Percentiles rank a stretch among this genome's conserved stretches.
Evolutionary conservation across 2,888 invertebrate genomes (phyloP).

Genomic region (Dicyrtomina minuta): DNA sequence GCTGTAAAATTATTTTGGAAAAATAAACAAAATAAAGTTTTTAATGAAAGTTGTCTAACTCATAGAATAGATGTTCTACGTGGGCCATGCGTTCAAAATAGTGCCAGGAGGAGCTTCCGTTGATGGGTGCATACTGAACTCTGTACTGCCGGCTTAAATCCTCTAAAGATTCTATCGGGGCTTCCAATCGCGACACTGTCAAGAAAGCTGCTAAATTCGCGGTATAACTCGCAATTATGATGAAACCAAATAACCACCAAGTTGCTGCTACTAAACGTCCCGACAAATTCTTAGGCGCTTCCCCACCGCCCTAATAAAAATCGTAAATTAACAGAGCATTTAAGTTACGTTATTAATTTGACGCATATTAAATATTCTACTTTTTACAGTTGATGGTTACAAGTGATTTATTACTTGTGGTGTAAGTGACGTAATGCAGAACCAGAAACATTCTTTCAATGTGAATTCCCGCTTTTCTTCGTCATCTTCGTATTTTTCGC

Average conservation of each 20-base stretch:
- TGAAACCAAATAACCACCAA: conserved; percentile 99
- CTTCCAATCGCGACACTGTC: conserved; percentile 84
- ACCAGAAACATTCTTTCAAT: conserved; percentile 95
- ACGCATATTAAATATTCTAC: no score
- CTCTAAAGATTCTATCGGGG: conserved; percentile 88
- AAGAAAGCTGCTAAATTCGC: conserved; percentile 97
- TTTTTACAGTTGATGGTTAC: no score
- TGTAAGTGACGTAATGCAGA: conserved; percentile 97
- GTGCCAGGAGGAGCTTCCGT: conserved; percentile 83
- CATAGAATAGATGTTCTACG: conserved; percentile 91
- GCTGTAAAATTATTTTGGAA: no score
- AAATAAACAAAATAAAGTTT: no score
- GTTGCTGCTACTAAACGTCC: conserved; percentile 94
- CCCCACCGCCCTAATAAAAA: conserved; percentile 89
- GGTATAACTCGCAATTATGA: conserved; percentile 97
- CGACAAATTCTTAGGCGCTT: conserved; percentile 93
- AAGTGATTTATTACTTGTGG: conserved; percentile 69
- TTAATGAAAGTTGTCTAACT: conserved; percentile 65
- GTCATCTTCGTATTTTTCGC: conserved; percentile 87
- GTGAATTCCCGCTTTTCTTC: conserved; percentile 93
- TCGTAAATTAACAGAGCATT: no score
- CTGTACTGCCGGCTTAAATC: conserved; percentile 95
- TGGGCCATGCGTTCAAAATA: conserved; percentile 95
- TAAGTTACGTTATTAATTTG: no score
- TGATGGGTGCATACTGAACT: conserved; percentile 93